A percentile compares a stretch with the other conserved stretches of the same genome.
phyloP scores from a whole-genome alignment of 92 coral and sea anemone species.

The Bergia sp. region DNA sequence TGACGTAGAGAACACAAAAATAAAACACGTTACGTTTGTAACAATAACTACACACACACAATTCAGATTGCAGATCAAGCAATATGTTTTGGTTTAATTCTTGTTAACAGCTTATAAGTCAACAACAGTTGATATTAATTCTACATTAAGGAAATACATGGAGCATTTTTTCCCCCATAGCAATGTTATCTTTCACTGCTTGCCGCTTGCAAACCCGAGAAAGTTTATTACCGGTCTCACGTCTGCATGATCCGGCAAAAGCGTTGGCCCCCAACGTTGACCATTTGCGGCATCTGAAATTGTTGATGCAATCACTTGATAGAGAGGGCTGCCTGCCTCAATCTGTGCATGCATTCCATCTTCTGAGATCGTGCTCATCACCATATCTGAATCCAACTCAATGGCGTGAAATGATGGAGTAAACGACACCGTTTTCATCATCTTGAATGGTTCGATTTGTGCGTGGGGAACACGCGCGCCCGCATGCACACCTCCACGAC shows the following conservation, averaged over 20 bases:
- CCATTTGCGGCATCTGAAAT: background rate
- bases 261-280: background rate
- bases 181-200: too few species aligned
- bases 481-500: background rate
- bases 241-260: background rate
- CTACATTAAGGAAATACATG: too few species aligned
- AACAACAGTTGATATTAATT: too few species aligned
- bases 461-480: conserved; percentile 22
- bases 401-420: background rate
- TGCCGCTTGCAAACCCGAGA: background rate
- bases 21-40: too few species aligned
- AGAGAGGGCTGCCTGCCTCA: background rate
- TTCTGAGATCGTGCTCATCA: background rate
- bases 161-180: too few species aligned
- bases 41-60: too few species aligned
- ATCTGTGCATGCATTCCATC: background rate
- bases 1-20: too few species aligned
- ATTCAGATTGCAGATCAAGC: too few species aligned
- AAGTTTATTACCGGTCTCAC: background rate
- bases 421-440: background rate
- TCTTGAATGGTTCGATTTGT: background rate
- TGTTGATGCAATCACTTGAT: background rate
- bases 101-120: too few species aligned
- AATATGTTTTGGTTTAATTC: too few species aligned
- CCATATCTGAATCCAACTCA: conserved; percentile 5